Conservation (phyloP, 2,888 invertebrate genomes). For the Rotaria sp. region DNA sequence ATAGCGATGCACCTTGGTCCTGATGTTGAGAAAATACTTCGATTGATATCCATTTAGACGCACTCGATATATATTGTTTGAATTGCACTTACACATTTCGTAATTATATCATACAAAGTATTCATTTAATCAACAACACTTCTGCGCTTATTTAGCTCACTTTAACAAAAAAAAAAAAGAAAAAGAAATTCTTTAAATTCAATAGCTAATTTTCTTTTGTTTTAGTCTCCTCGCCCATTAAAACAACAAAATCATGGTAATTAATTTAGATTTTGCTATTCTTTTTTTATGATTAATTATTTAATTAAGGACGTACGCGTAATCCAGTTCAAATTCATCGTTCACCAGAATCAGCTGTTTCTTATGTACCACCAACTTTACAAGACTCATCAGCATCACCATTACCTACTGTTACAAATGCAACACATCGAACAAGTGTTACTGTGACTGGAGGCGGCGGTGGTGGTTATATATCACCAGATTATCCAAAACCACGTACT, state of each 20-base stretch:
- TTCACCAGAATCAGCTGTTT: background rate
- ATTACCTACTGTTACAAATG: background rate
- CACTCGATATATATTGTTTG: no score
- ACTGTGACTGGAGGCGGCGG: background rate
- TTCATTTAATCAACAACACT: background rate
- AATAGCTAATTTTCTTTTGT: background rate
- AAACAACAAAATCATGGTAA: background rate
- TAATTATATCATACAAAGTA: background rate
- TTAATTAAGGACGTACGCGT: background rate
- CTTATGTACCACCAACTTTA: background rate
- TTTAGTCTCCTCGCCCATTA: background rate
- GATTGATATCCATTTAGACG: no score
- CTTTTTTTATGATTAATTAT: background rate
- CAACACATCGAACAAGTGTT: background rate
- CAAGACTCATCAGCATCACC: background rate
- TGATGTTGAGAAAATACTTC: no score
- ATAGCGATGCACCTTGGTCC: no score
- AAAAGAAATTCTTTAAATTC: background rate
- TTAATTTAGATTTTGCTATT: background rate
- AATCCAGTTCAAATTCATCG: background rate
- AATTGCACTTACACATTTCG: background rate
- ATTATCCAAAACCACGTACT: conserved; percentile 34
- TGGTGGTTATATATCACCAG: background rate
- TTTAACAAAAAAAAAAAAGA: background rate
- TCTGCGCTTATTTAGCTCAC: background rate